These are phyloP conservation scores for Sinocyclocheilus grahami DNA, from an alignment of 2,113 vertebrate genomes.

Conservation along the genomic window DNA sequence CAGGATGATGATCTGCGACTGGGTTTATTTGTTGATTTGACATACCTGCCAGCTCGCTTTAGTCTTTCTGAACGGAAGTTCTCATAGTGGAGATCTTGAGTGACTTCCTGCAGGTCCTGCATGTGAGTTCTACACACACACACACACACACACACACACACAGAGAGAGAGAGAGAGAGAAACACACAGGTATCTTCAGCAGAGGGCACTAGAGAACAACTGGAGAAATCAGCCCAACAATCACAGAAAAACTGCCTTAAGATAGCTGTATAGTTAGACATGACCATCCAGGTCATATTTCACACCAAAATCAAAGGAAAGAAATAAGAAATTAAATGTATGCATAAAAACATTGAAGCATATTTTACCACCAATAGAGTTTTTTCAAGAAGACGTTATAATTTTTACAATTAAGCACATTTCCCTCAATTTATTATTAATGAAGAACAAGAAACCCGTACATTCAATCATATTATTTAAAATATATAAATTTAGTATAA, in stretches of 20 bases:
- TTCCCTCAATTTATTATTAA: background rate
- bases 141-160: conserved; percentile 30
- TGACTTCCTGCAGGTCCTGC: conserved; percentile 90
- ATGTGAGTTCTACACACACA: conserved; percentile 79
- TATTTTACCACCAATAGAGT: background rate
- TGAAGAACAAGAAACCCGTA: no score
- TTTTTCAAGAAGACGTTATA: background rate
- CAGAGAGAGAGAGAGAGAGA: background rate
- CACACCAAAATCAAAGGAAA: background rate
- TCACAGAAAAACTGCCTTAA: background rate
- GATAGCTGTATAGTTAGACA: no score
- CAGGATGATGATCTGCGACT: background rate
- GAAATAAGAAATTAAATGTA: background rate
- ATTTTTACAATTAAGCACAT: background rate
- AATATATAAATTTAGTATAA: no score
- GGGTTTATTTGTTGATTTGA: background rate
- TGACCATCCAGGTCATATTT: background rate
- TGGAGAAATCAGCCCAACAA: no score
- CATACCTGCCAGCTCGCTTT: conserved; percentile 84
- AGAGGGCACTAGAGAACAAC: conserved; percentile 31
- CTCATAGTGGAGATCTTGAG: conserved; percentile 88
- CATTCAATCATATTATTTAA: no score
- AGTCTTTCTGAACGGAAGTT: conserved; percentile 91
- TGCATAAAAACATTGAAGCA: background rate
- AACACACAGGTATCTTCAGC: background rate